phyloP scores from a whole-genome alignment of 2,888 invertebrate species.

The Caprella mutica region DNA sequence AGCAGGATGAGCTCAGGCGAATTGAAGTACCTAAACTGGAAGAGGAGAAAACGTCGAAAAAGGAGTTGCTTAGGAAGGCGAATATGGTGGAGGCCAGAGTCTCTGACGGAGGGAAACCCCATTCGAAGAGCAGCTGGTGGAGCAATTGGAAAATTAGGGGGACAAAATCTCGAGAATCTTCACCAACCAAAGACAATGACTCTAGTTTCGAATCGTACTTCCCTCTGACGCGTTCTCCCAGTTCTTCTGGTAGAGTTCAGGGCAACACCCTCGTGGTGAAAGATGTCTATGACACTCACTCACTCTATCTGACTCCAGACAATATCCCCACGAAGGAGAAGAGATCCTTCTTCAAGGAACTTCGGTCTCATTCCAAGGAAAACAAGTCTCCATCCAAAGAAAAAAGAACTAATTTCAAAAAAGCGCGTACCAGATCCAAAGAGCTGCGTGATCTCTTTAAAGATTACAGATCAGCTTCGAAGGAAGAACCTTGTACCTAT shows the following conservation, averaged over 20 bases:
- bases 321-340: constrained; percentile 12
- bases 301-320: neutral
- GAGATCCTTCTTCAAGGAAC: constrained; percentile 7
- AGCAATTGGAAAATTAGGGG: constrained; percentile 6
- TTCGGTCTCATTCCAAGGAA: constrained; percentile 3
- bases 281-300: no score
- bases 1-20: no score
- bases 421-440: constrained; percentile 1
- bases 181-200: neutral
- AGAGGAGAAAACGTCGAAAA: neutral
- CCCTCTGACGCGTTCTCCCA: no score
- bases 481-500: constrained; percentile 1
- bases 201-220: constrained; percentile 1
- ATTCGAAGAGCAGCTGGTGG: neutral
- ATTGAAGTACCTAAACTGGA: no score
- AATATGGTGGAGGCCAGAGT: no score
- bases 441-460: constrained; percentile 6
- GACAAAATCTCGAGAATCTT: neutral
- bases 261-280: no score
- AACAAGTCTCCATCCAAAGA: constrained; percentile 13
- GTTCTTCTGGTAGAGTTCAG: no score
- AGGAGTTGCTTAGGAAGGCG: neutral
- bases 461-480: constrained; percentile 5
- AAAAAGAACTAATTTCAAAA: neutral
- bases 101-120: neutral